phyloP scores from a whole-genome alignment of 1,140 invertebrate genomes.

The Zaprionus capensis region DNA sequence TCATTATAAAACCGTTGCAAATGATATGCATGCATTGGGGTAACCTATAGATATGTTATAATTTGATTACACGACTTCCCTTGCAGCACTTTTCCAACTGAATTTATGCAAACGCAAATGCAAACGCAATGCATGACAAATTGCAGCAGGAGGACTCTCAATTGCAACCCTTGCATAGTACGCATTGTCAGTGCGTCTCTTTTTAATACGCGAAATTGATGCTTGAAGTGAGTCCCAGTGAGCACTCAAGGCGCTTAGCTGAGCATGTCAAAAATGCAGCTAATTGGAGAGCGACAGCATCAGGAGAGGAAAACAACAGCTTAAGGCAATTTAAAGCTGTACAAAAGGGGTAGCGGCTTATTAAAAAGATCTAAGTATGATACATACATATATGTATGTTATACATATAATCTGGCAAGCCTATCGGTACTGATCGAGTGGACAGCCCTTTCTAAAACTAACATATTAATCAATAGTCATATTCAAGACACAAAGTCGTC shows the following conservation, averaged over 20 bases:
- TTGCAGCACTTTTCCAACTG: background rate
- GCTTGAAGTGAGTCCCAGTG: background rate
- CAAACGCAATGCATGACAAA: background rate
- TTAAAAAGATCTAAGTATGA: no score
- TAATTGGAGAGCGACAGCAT: background rate
- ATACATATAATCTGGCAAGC: no score
- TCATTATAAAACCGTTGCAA: background rate
- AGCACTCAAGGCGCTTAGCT: background rate
- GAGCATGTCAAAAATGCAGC: background rate
- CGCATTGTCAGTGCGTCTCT: background rate
- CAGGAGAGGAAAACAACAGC: background rate
- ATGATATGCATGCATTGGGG: slow-evolving; percentile 4
- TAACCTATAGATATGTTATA: background rate
- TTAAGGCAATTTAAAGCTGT: background rate
- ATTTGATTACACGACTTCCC: background rate
- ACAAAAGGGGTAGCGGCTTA: no score
- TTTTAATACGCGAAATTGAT: background rate
- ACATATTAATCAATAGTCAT: no score
- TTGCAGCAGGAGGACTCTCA: background rate
- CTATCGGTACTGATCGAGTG: no score
- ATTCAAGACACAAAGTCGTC: no score
- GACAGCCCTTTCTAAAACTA: no score
- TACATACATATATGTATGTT: no score
- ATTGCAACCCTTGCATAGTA: background rate
- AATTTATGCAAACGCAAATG: background rate